Evolutionary conservation across 2,113 vertebrate species (phyloP).

Genomic region (Brachyistius frenatus): DNA sequence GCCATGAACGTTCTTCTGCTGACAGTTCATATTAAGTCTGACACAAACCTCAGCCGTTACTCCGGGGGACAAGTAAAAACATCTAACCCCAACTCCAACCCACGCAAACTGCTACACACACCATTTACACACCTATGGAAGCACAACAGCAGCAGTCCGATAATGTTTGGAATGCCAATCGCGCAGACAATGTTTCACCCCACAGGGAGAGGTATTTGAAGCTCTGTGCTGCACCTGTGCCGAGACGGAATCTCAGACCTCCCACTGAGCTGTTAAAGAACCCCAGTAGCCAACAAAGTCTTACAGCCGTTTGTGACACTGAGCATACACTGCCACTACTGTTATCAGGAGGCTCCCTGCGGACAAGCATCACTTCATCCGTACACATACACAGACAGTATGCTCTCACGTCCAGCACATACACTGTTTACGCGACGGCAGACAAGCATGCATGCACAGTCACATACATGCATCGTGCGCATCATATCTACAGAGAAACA

Average conservation of each 20-base stretch:
- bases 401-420: conserved; percentile 18
- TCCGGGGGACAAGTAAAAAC: not conserved
- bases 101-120: not conserved
- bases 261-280: conserved; percentile 69
- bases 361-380: conserved; percentile 11
- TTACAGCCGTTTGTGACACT: conserved; percentile 47
- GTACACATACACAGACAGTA: conserved; percentile 9
- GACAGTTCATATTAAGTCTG: not conserved
- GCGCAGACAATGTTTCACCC: conserved; percentile 16
- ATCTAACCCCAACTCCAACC: not conserved
- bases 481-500: conserved; percentile 15
- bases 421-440: not conserved
- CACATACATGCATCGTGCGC: not conserved
- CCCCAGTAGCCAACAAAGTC: conserved; percentile 58
- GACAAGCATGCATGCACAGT: not conserved
- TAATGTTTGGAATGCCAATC: conserved; percentile 16
- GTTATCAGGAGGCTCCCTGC: conserved; percentile 41
- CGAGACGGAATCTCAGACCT: conserved; percentile 60
- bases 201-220: conserved; percentile 61
- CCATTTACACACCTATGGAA: conserved; percentile 28
- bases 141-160: not conserved
- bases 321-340: conserved; percentile 37
- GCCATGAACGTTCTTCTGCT: not conserved
- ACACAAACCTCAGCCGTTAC: not conserved
- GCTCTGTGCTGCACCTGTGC: conserved; percentile 51